These are phyloP conservation scores for Drosophila miranda DNA, from an alignment of 1,140 invertebrate genomes.

Conservation along the genomic window DNA sequence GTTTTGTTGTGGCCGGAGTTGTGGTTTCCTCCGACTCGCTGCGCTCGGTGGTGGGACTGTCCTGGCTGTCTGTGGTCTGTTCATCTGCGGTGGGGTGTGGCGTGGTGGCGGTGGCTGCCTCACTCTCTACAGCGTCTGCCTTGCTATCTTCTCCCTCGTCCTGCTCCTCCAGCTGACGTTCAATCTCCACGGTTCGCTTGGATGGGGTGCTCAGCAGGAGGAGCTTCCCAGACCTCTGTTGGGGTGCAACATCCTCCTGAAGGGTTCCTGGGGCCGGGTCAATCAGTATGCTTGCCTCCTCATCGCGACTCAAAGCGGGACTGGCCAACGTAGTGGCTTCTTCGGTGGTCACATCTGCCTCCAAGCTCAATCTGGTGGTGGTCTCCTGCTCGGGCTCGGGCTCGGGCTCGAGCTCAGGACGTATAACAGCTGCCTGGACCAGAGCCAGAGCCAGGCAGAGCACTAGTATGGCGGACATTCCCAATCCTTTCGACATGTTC, in stretches of 20 bases:
- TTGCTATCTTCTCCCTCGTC: slow-evolving; percentile 54
- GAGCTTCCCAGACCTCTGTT: slow-evolving; percentile 60
- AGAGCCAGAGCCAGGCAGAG: slow-evolving; percentile 37
- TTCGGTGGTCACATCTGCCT: slow-evolving; percentile 33
- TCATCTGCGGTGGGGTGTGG: slow-evolving; percentile 5
- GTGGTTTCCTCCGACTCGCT: slow-evolving; percentile 5
- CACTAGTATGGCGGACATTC: slow-evolving; percentile 19
- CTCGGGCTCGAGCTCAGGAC: slow-evolving; percentile 8
- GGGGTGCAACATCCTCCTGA: slow-evolving; percentile 10
- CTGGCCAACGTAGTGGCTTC: slow-evolving; percentile 22
- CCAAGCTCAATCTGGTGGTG: slow-evolving; percentile 30
- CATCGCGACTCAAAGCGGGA: slow-evolving; percentile 50
- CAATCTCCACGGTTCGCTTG: slow-evolving; percentile 54
- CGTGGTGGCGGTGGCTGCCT: slow-evolving; percentile 31
- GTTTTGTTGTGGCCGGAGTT: slow-evolving; percentile 52
- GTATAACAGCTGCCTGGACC: slow-evolving; percentile 44
- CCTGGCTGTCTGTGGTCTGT: slow-evolving; percentile 10
- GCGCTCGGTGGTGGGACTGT: slow-evolving; percentile 35
- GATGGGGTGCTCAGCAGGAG: slow-evolving; percentile 69
- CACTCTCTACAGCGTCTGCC: slow-evolving; percentile 27
- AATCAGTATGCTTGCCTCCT: slow-evolving; percentile 54
- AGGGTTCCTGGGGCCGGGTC: slow-evolving; percentile 60
- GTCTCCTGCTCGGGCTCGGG: slow-evolving; percentile 24
- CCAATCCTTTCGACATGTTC: slow-evolving; percentile 62
- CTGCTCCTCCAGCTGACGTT: slow-evolving; percentile 58